phyloP scores from a whole-genome alignment of 2,797 vertebrate genomes.

The Aphelocoma californica region DNA sequence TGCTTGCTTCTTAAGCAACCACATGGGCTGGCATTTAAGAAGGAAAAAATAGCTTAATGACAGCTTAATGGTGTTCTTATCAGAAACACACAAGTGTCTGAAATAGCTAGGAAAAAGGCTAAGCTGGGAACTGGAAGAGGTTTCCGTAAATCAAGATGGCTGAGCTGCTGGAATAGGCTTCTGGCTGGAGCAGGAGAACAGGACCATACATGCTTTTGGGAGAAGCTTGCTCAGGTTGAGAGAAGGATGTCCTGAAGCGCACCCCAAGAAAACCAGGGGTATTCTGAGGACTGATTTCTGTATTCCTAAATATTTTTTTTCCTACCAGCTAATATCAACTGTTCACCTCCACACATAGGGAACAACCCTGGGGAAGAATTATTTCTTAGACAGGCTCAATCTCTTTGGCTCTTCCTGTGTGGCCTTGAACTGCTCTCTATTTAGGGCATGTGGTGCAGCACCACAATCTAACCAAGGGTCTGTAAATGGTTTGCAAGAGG shows the following conservation, averaged over 20 bases:
- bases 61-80: neutral
- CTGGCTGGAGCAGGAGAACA: neutral
- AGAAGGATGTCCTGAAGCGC: neutral
- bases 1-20: neutral
- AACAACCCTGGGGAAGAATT: neutral
- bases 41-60: neutral
- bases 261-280: neutral
- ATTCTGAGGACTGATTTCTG: neutral
- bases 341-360: neutral
- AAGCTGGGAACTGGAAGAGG: neutral
- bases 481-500: constrained; percentile 61
- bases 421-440: constrained; percentile 41
- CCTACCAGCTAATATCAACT: neutral
- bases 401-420: constrained; percentile 55
- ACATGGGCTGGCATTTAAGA: neutral
- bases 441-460: constrained; percentile 47
- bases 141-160: neutral
- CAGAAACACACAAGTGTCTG: neutral
- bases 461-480: constrained; percentile 41
- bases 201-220: neutral
- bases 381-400: neutral
- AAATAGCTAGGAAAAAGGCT: neutral
- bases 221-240: neutral
- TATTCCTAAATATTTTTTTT: neutral
- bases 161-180: neutral